Percentiles rank a stretch among this genome's conserved stretches.
Conservation (phyloP, 2,113 vertebrate species). For the Ptilonorhynchus violaceus region DNA sequence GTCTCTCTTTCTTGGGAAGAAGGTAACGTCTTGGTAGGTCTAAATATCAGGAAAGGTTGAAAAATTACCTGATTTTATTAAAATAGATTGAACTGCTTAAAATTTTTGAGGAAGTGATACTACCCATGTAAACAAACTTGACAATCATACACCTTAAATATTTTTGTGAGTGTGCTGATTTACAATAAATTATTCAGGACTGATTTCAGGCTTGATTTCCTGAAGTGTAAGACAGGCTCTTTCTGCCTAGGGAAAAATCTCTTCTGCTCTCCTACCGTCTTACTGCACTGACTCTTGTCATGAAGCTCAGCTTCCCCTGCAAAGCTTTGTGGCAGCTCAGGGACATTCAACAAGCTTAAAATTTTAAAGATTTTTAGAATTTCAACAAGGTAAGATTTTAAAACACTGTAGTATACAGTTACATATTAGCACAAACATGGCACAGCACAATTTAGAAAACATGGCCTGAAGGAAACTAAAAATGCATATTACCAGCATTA, state of each 20-base stretch:
- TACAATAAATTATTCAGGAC: not conserved
- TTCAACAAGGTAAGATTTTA: not conserved
- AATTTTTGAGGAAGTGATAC: not conserved
- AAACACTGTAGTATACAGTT: accelerated
- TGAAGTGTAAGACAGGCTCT: not conserved
- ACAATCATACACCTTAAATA: not conserved
- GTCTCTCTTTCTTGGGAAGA: not conserved
- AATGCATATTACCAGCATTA: not conserved
- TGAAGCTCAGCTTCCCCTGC: not conserved
- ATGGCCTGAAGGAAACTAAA: not conserved
- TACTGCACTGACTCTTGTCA: not conserved
- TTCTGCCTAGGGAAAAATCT: not conserved
- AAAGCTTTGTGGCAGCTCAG: not conserved
- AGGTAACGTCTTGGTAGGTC: not conserved
- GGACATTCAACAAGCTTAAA: not conserved
- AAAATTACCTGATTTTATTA: not conserved
- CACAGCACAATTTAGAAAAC: not conserved
- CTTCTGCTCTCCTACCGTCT: not conserved
- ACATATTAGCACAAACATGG: not conserved
- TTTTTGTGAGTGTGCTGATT: not conserved
- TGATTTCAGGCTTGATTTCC: not conserved
- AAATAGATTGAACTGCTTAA: not conserved
- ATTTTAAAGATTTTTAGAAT: not conserved
- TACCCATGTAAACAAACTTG: not conserved
- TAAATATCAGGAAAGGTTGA: not conserved